Conservation (phyloP, 35 echinoderm and acorn worm species). For the Nesometra sesokonis region DNA sequence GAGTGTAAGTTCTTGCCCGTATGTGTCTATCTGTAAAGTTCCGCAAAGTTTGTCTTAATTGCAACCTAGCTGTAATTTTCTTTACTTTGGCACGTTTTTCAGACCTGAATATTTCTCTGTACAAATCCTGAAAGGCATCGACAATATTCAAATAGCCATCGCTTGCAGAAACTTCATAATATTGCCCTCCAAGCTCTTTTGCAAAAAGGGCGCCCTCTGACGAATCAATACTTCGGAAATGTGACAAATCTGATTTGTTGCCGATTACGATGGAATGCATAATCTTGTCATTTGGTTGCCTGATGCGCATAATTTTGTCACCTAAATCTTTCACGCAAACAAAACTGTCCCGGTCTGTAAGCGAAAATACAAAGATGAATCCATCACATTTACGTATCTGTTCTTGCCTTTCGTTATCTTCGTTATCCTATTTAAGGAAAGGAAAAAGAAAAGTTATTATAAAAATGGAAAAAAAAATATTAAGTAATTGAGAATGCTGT, state of each 20-base stretch:
- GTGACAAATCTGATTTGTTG: conserved; percentile 80
- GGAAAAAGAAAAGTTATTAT: background rate
- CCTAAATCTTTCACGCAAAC: conserved; percentile 40
- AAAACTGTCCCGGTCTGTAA: conserved; percentile 64
- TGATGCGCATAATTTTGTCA: background rate
- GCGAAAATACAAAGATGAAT: conserved; percentile 69
- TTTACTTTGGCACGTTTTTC: conserved; percentile 80
- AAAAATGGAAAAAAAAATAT: too few relatives aligned
- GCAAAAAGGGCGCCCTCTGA: conserved; percentile 67
- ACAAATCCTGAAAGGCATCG: conserved; percentile 69
- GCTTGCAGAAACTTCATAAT: conserved; percentile 71
- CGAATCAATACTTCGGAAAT: conserved; percentile 44
- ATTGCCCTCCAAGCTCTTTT: conserved; percentile 66
- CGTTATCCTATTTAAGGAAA: conserved; percentile 46
- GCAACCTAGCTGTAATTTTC: conserved; percentile 72
- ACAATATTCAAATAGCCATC: conserved; percentile 50
- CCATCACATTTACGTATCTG: conserved; percentile 56
- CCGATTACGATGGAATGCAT: conserved; percentile 48
- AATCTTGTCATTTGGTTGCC: conserved; percentile 40
- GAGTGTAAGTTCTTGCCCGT: conserved; percentile 68
- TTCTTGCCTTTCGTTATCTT: conserved; percentile 44
- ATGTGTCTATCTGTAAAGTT: conserved; percentile 93
- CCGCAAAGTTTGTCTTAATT: conserved; percentile 78
- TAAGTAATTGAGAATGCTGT: too few relatives aligned
- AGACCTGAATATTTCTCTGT: conserved; percentile 63